These are phyloP conservation scores for Virgularia gustaviana DNA, from an alignment of 92 coral and sea anemone species.

Conservation along the genomic window DNA sequence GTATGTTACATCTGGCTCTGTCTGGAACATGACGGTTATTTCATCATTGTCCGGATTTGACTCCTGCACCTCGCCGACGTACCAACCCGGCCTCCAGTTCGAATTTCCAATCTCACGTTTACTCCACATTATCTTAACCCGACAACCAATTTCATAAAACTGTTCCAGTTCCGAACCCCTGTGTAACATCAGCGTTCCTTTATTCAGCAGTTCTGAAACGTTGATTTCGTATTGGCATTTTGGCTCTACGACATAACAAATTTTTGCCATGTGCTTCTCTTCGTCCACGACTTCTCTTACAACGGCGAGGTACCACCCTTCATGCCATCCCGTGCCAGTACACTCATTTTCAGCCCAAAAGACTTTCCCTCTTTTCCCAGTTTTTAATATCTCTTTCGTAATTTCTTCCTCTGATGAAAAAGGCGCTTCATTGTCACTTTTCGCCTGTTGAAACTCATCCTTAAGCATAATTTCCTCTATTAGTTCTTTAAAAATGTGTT, in stretches of 20 bases:
- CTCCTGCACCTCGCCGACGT: conserved; percentile 54
- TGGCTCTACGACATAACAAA: conserved; percentile 39
- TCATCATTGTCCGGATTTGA: conserved; percentile 40
- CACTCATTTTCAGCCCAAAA: conserved; percentile 33
- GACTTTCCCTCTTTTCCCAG: conserved; percentile 38
- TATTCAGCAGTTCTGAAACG: conserved; percentile 21
- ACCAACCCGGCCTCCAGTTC: conserved; percentile 60
- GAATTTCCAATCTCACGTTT: conserved; percentile 60
- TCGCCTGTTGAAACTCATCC: neutral
- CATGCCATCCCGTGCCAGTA: conserved; percentile 32
- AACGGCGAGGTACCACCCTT: conserved; percentile 42
- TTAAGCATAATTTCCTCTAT: neutral
- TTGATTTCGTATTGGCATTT: conserved; percentile 1
- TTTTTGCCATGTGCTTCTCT: neutral
- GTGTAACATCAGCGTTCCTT: conserved; percentile 9
- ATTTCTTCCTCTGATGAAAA: neutral
- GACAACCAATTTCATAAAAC: conserved; percentile 49
- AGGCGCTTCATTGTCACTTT: neutral
- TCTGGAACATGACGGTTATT: conserved; percentile 42
- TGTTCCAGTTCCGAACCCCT: conserved; percentile 8
- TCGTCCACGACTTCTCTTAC: neutral
- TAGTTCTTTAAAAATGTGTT: conserved; percentile 12
- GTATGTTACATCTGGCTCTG: conserved; percentile 53
- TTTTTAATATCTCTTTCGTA: neutral
- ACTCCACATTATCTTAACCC: conserved; percentile 52